These are phyloP conservation scores for Euura saliciscinereae DNA, from an alignment of 1,140 invertebrate species.

Conservation along the genomic window DNA sequence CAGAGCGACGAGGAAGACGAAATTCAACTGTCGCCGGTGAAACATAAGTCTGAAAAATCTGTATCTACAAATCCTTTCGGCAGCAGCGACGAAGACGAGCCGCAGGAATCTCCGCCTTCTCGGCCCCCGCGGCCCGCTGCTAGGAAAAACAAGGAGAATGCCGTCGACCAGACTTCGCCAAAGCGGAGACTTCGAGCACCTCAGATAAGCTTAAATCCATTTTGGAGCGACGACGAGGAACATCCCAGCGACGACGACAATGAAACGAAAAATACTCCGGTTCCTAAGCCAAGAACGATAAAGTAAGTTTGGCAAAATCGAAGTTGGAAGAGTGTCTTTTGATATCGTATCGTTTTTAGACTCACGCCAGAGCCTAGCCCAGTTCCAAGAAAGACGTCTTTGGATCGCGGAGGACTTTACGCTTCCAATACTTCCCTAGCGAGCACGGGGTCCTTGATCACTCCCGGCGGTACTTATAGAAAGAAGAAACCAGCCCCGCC, in stretches of 20 bases:
- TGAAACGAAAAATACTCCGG: constrained; percentile 45
- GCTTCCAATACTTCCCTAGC: constrained; percentile 50
- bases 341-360: constrained; percentile 26
- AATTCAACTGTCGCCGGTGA: constrained; percentile 13
- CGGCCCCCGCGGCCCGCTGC: constrained; percentile 34
- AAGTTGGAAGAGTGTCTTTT: neutral
- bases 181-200: constrained; percentile 55
- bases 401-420: constrained; percentile 38
- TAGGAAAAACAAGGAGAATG: constrained; percentile 34
- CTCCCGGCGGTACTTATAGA: constrained; percentile 49
- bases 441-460: constrained; percentile 46
- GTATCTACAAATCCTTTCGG: constrained; percentile 74
- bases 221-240: constrained; percentile 71
- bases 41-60: constrained; percentile 18
- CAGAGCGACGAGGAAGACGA: constrained; percentile 61
- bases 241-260: constrained; percentile 52
- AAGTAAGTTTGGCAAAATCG: constrained; percentile 48
- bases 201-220: constrained; percentile 67
- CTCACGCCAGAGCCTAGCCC: constrained; percentile 31
- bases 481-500: constrained; percentile 75
- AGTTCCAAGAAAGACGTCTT: constrained; percentile 29
- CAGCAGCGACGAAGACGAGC: constrained; percentile 67
- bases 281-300: constrained; percentile 63
- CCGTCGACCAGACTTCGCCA: constrained; percentile 32
- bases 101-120: constrained; percentile 30